Conservation (phyloP, 2,888 invertebrate genomes). For the Drosophila emarginata region DNA sequence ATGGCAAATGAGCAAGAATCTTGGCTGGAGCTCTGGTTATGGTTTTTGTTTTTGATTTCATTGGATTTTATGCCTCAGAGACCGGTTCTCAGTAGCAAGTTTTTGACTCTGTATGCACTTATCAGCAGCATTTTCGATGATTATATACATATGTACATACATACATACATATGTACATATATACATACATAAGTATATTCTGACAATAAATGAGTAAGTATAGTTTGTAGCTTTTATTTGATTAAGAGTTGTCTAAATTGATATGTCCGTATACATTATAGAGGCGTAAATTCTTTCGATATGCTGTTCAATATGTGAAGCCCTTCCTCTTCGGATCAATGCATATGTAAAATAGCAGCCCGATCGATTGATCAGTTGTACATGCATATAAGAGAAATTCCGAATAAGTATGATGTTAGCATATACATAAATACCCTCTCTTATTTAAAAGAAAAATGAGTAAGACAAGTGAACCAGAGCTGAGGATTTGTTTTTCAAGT, state of each 20-base stretch:
- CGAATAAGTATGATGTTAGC: too few species aligned
- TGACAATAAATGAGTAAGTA: not conserved
- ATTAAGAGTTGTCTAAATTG: not conserved
- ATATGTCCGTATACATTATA: too few species aligned
- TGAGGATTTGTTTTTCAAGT: not conserved
- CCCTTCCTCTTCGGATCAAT: too few species aligned
- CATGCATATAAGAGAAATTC: too few species aligned
- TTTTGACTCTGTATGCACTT: not conserved
- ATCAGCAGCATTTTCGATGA: not conserved
- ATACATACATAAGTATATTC: not conserved
- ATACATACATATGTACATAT: too few species aligned
- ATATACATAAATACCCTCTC: too few species aligned
- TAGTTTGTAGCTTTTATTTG: not conserved
- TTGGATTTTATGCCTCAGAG: not conserved
- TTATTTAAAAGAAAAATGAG: not conserved
- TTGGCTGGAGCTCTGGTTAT: not conserved
- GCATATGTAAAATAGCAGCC: too few species aligned
- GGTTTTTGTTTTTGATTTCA: not conserved
- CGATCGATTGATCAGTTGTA: too few species aligned
- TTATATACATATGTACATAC: not conserved
- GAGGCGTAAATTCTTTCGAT: too few species aligned
- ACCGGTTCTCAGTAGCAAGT: slow-evolving; percentile 2
- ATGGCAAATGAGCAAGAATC: slow-evolving; percentile 24
- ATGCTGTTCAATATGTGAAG: too few species aligned
- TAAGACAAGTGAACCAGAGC: not conserved